These are phyloP conservation scores for Willisornis vidua DNA, from an alignment of 2,113 vertebrate species.

Conservation along the genomic window DNA sequence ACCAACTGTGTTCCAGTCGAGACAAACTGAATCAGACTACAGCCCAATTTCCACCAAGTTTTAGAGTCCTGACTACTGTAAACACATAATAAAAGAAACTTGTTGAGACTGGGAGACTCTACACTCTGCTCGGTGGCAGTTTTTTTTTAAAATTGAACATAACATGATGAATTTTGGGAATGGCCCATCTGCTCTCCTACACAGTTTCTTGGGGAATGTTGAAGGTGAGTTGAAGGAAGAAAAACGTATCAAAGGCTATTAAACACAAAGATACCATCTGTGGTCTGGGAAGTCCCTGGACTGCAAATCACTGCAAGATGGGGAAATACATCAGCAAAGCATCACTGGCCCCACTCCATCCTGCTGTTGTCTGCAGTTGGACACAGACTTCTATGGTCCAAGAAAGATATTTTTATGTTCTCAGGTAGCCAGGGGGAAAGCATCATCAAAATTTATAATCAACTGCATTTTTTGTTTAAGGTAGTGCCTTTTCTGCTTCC, in stretches of 20 bases:
- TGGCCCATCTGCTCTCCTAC: background rate
- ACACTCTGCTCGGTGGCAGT: background rate
- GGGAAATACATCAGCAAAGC: background rate
- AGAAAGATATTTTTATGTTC: background rate
- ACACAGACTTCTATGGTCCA: background rate
- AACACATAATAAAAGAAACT: background rate
- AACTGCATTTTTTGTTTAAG: background rate
- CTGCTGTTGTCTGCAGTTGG: background rate
- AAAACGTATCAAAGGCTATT: background rate
- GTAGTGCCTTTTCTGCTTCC: background rate
- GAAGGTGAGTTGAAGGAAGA: background rate
- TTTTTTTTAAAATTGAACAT: background rate
- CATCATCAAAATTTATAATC: background rate
- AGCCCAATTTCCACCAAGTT: background rate
- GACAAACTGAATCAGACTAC: background rate
- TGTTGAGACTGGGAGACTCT: background rate
- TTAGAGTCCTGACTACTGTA: background rate
- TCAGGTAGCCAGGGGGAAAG: background rate
- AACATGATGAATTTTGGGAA: constrained; percentile 17
- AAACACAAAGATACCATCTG: constrained; percentile 20
- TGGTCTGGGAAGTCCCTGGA: background rate
- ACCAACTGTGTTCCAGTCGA: accelerated
- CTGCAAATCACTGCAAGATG: background rate
- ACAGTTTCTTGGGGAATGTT: background rate
- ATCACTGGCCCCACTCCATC: background rate